phyloP scores from a whole-genome alignment of 2,113 vertebrate genomes.

The Rostratula benghalensis region DNA sequence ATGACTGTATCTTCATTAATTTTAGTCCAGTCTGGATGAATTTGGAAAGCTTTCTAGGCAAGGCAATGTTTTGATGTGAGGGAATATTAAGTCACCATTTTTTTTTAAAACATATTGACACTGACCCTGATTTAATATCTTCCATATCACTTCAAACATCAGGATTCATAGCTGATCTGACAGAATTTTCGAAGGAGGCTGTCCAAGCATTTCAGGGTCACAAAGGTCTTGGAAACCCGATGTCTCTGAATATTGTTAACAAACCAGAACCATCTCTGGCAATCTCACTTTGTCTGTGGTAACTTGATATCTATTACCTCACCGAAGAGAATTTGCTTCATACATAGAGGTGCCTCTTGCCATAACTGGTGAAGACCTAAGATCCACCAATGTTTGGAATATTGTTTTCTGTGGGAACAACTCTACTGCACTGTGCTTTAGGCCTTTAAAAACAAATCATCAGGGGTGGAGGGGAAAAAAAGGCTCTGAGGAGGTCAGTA shows the following conservation, averaged over 20 bases:
- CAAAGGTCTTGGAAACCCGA: background rate
- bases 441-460: background rate
- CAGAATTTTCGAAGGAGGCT: background rate
- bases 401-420: background rate
- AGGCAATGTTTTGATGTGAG: background rate
- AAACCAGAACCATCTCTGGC: background rate
- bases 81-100: background rate
- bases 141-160: background rate
- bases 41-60: background rate
- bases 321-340: background rate
- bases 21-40: background rate
- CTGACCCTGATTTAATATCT: background rate
- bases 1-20: background rate
- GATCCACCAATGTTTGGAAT: rapidly evolving
- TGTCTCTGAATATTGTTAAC: background rate
- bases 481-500: rapidly evolving
- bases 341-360: background rate
- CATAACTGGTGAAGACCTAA: background rate
- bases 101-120: background rate
- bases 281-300: background rate
- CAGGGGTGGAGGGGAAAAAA: background rate
- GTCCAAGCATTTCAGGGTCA: background rate
- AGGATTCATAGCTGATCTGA: background rate
- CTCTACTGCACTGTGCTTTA: background rate
- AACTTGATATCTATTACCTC: background rate